Evolutionary conservation across 2,888 invertebrate genomes (phyloP).

Genomic region (Lumbricus terrestris): DNA sequence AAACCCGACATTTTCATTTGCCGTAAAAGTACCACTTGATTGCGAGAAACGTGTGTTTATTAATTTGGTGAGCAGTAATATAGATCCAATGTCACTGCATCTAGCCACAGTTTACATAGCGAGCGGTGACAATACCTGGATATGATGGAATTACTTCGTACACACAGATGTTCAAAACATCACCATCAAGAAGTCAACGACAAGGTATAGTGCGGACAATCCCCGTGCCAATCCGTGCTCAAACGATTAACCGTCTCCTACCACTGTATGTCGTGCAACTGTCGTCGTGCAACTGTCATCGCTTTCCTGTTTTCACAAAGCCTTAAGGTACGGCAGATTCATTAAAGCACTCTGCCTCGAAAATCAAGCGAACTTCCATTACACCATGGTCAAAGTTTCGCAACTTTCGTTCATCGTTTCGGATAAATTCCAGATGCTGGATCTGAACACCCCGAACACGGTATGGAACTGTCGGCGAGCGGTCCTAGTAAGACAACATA

Average conservation of each 20-base stretch:
- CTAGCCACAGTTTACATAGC: not conserved
- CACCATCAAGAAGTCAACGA: not conserved
- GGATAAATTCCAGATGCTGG: not conserved
- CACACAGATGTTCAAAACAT: not conserved
- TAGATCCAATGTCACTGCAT: not conserved
- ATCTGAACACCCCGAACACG: not conserved
- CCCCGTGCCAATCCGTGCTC: not conserved
- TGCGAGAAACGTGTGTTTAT: not conserved
- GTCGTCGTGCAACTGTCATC: not conserved
- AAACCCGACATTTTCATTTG: not conserved
- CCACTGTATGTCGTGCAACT: not conserved
- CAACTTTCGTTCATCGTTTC: not conserved
- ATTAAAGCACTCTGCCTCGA: not conserved
- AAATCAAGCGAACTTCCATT: not conserved
- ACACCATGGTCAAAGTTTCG: not conserved
- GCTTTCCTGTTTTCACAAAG: not conserved
- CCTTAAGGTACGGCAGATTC: not conserved
- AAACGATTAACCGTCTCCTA: not conserved
- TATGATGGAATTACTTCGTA: not conserved
- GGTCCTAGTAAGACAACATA: not conserved
- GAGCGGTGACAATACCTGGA: not conserved
- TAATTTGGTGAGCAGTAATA: not conserved
- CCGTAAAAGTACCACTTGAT: not conserved
- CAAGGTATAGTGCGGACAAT: not conserved
- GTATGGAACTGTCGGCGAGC: not conserved